A percentile compares a stretch with the other conserved stretches of the same genome.
Conservation (phyloP, 2,797 vertebrate species). For the Mergus octosetaceus region DNA sequence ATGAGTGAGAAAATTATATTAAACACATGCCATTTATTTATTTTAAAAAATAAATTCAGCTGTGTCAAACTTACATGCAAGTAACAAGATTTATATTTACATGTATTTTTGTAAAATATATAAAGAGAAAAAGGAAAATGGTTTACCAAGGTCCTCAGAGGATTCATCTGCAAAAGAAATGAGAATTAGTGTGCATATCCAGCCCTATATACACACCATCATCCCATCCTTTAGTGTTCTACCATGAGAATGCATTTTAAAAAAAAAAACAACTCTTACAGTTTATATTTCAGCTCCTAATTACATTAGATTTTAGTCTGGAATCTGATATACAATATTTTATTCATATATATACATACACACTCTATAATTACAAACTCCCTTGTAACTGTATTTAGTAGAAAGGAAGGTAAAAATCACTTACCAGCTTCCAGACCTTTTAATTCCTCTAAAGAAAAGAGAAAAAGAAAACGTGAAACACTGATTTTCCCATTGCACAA, state of each 20-base stretch:
- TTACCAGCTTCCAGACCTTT: background rate
- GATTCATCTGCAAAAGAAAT: background rate
- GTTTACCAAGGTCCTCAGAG: background rate
- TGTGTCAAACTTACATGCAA: background rate
- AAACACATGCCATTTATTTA: background rate
- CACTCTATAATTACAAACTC: background rate
- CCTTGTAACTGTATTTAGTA: background rate
- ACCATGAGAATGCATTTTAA: background rate
- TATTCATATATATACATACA: background rate
- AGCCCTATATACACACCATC: too few species aligned
- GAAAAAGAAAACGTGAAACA: background rate
- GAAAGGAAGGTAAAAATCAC: background rate
- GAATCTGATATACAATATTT: background rate
- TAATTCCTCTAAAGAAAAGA: background rate
- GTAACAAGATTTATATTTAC: background rate
- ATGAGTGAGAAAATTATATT: background rate
- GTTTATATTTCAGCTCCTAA: background rate
- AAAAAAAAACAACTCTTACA: fast-evolving
- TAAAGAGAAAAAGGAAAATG: too few species aligned
- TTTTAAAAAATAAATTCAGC: background rate
- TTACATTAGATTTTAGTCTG: background rate
- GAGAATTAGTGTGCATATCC: background rate
- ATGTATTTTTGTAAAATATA: too few species aligned
- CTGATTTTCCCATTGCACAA: background rate
- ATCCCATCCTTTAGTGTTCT: fast-evolving